These are phyloP conservation scores for Peromyscus aztecus DNA, from an alignment of 2,797 vertebrate species.

Conservation along the genomic window DNA sequence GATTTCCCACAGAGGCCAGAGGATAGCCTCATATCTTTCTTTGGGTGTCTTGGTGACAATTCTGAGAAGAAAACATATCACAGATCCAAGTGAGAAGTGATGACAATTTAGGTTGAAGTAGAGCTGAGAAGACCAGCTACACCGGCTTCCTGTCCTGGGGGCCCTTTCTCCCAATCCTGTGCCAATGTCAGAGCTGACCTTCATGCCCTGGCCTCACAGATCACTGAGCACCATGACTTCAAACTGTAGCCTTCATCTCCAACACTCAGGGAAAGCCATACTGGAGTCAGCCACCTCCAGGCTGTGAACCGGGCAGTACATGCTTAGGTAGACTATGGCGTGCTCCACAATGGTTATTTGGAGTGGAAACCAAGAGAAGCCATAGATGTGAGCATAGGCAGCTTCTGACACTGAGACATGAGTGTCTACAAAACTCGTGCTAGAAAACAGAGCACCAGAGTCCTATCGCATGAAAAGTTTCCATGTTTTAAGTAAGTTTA, in stretches of 20 bases:
- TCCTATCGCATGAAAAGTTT: background rate
- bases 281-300: background rate
- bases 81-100: background rate
- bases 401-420: background rate
- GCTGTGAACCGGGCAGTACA: background rate
- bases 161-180: background rate
- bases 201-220: background rate
- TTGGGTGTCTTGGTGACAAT: background rate
- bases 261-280: background rate
- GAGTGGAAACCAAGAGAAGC: background rate
- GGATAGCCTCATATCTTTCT: background rate
- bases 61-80: background rate
- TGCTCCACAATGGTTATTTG: background rate
- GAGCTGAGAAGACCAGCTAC: background rate
- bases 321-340: background rate
- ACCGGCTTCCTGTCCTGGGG: background rate
- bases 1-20: background rate
- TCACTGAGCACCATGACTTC: background rate
- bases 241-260: background rate
- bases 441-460: background rate
- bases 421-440: background rate
- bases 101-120: background rate
- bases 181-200: background rate
- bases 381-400: background rate
- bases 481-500: background rate